Evolutionary conservation across 2,888 invertebrate genomes (phyloP).

Genomic region (Pharmacophagus antenor): DNA sequence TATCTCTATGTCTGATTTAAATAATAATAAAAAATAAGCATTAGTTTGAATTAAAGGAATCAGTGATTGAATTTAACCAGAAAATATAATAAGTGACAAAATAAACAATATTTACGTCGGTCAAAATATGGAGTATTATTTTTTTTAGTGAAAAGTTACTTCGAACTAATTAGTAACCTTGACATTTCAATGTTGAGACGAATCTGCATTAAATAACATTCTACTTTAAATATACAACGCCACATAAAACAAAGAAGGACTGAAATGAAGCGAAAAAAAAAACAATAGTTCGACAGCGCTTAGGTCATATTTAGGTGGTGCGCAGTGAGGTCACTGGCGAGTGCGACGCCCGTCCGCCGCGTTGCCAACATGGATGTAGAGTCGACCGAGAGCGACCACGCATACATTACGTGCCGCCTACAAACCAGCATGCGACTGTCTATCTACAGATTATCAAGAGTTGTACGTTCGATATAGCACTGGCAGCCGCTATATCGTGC

Average conservation of each 20-base stretch:
- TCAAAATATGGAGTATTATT: not conserved
- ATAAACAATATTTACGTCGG: not conserved
- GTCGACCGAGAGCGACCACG: conserved; percentile 61
- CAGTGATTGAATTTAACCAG: not conserved
- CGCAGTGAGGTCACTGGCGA: conserved; percentile 65
- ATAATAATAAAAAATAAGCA: too few species aligned
- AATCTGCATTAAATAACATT: not conserved
- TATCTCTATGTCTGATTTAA: too few species aligned
- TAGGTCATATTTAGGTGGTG: conserved; percentile 64
- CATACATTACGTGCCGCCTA: conserved; percentile 71
- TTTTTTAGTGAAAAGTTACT: not conserved
- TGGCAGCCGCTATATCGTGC: conserved; percentile 48
- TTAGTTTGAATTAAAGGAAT: too few species aligned
- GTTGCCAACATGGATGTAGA: conserved; percentile 51
- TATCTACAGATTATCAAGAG: conserved; percentile 58
- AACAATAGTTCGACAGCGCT: conserved; percentile 39
- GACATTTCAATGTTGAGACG: conserved; percentile 14
- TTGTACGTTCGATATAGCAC: conserved; percentile 58
- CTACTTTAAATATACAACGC: conserved; percentile 15
- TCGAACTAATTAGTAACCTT: conserved; percentile 17
- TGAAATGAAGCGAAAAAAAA: conserved; percentile 18
- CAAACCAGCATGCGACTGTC: conserved; percentile 51
- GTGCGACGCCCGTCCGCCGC: conserved; percentile 55
- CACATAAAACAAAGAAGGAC: conserved; percentile 16
- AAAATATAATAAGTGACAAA: not conserved